Conservation (phyloP, 92 coral and sea anemone genomes). For the Phenganax stokvisi region DNA sequence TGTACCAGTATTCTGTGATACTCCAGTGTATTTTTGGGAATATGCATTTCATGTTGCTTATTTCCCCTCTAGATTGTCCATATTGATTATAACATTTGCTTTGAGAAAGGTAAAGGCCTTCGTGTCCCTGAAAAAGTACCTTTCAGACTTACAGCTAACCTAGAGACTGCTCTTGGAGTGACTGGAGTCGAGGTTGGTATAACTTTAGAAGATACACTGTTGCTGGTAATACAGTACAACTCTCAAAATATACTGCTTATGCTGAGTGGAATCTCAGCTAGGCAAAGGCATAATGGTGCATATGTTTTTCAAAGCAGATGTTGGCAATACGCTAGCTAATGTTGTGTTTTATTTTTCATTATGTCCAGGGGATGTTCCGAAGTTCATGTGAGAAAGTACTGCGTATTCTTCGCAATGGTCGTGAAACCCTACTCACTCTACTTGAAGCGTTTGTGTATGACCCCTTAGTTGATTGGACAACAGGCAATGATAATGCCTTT, state of each 20-base stretch:
- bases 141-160: constrained; percentile 94
- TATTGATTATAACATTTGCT: constrained; percentile 97
- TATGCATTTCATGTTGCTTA: not conserved
- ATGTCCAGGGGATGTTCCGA: constrained; percentile 82
- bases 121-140: constrained; percentile 98
- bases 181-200: constrained; percentile 82
- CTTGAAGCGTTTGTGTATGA: constrained; percentile 97
- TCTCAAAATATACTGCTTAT: too few species aligned
- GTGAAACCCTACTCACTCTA: constrained; percentile 85
- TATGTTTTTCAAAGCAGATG: not conserved
- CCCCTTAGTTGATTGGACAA: constrained; percentile 97
- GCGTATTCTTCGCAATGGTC: constrained; percentile 82
- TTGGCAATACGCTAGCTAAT: not conserved
- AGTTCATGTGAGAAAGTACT: constrained; percentile 96
- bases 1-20: not conserved
- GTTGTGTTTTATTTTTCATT: not conserved
- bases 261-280: too few species aligned
- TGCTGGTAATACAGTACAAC: too few species aligned
- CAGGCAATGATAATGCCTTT: constrained; percentile 91
- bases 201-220: too few species aligned
- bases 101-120: constrained; percentile 92
- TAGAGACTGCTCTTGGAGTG: constrained; percentile 91
- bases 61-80: constrained; percentile 77
- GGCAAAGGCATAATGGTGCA: not conserved
- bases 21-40: not conserved